Base-by-base conservation (phyloP, 2,888 invertebrate species). In the Drosophila pseudotakahashii region DNA sequence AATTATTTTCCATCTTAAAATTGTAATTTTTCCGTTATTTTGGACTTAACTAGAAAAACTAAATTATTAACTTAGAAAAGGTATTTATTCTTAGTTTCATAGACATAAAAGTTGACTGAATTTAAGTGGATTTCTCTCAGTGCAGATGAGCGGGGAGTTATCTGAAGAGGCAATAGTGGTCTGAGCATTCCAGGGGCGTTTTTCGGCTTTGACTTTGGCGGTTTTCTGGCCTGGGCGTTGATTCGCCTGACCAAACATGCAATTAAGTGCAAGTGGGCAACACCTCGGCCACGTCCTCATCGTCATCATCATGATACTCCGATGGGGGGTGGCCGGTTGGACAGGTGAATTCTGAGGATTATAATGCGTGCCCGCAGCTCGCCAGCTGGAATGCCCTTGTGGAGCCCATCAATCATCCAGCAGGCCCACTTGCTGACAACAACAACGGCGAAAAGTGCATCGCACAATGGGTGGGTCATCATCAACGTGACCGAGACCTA, bases 201-300 rank as follows among this genome's bases (percentile, higher is more conserved):
- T 63, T 70, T 64, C 52, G 73, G 63, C 55, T 41, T 53, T 71
- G 69, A 52, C 66, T 66, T 66, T 66, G 66, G 66, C 66, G 68
- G 68, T 67, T 55, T 69, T 47, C 52, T 45, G 73, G 74, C 58
- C 61, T 37, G 74, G 79, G 88, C 81, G 84, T 87, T 71, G 87
- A 84, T 81, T 78, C 76, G 83, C 62, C 60, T 67, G 76, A 78
- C 74, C 73, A 84, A 83, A 81, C 85, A 84, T 82, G 85, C 82
- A 87, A 82, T 82, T 82, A 82, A 88, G 68, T 74, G 74, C 80
- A 77, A 84, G 76, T 82, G 82, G 77, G 75, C 80, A 88, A 82
- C 82, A 82, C 82, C 88, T 79, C 82, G 64, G 59, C 77, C 53
- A 14, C 52, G 44, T 7, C 39, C 30, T 7, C 16, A 14, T 16